A percentile compares a stretch with the other conserved stretches of the same genome.
Evolutionary conservation across 2,113 vertebrate species (phyloP).

Genomic region (Rhagologus leucostigma): DNA sequence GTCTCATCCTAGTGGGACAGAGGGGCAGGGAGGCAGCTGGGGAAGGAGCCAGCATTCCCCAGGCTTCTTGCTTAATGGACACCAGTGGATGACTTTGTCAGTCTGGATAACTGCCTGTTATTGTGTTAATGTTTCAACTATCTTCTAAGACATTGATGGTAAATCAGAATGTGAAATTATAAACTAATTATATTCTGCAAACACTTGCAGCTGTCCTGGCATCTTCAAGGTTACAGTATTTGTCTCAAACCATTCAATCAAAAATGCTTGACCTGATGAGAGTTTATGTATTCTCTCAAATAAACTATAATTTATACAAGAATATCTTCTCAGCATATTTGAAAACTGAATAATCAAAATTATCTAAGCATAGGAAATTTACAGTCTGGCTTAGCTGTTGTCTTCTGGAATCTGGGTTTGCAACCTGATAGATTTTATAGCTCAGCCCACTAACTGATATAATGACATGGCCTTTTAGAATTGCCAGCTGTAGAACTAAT

Average conservation of each 20-base stretch:
- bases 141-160: not conserved
- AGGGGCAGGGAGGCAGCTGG: not conserved
- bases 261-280: not conserved
- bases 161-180: not conserved
- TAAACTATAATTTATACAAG: not conserved
- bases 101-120: not conserved
- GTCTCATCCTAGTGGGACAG: not conserved
- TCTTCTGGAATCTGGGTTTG: not conserved
- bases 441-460: not conserved
- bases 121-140: not conserved
- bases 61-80: not conserved
- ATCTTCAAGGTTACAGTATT: not conserved
- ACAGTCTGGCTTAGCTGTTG: not conserved
- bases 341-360: not conserved
- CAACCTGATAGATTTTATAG: conserved; percentile 12
- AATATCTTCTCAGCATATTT: not conserved
- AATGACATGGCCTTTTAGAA: not conserved
- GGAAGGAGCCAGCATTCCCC: not conserved
- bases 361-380: not conserved
- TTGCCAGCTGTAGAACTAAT: not conserved
- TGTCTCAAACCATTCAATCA: not conserved
- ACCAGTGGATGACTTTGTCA: not conserved
- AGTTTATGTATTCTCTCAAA: not conserved
- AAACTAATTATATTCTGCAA: not conserved
- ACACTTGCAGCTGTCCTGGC: not conserved